A percentile compares a stretch with the other conserved stretches of the same genome.
Evolutionary conservation across 2,113 vertebrate species (phyloP).

Genomic region (Patagioenas fasciata): DNA sequence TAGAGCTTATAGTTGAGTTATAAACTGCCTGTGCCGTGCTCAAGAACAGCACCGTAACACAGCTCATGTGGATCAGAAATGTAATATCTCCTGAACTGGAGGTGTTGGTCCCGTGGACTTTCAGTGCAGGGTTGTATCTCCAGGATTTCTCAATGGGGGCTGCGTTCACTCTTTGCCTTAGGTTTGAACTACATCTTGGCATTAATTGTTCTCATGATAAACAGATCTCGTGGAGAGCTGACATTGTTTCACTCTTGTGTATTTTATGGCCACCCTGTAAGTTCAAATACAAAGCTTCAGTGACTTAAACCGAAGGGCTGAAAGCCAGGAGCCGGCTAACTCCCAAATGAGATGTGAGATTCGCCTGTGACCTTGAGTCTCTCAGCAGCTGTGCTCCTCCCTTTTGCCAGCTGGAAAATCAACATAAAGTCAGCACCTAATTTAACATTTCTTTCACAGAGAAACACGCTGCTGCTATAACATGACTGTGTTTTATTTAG

Average conservation of each 20-base stretch:
- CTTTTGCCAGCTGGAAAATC: slow-evolving; percentile 35
- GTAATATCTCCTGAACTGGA: not conserved
- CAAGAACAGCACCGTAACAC: not conserved
- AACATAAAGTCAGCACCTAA: slow-evolving; percentile 7
- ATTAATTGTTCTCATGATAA: not conserved
- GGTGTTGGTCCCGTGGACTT: not conserved
- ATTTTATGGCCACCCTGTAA: not conserved
- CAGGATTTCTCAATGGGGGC: not conserved
- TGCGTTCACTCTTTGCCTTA: not conserved
- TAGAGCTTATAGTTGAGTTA: not conserved
- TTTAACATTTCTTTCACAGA: not conserved
- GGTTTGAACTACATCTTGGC: not conserved
- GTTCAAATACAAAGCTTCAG: not conserved
- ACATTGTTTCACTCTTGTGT: not conserved
- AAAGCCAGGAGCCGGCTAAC: not conserved
- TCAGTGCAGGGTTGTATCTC: not conserved
- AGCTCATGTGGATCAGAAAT: not conserved
- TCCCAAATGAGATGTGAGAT: not conserved
- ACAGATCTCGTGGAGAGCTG: not conserved
- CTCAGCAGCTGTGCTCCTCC: not conserved
- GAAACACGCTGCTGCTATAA: not conserved
- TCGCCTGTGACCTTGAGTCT: slow-evolving; percentile 37
- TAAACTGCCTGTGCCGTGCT: not conserved
- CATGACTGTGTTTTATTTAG: not conserved
- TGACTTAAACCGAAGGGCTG: not conserved